Evolutionary conservation across 2,888 invertebrate species (phyloP), one percentile per base, ranked within the genome.

Genomic region (Meloe dianella): DNA sequence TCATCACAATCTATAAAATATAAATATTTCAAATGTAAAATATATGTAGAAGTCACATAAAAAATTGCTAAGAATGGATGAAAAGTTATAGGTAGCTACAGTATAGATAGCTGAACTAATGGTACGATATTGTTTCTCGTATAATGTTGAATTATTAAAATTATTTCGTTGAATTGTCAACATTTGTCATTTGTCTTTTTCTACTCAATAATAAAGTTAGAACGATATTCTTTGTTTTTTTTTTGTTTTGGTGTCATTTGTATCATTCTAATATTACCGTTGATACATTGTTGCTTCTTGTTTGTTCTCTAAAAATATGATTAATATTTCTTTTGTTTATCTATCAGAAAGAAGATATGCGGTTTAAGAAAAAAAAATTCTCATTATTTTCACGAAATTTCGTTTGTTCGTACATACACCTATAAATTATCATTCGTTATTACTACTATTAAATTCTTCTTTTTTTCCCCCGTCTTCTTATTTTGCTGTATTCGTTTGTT

Each of bases 51-150:
- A n/a, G n/a, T n/a, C 27, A 27, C 27, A 35, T 5, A 7, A 41
- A 41, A 41, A 41, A 41, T 41, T 41, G 41, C 41, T 6, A n/a
- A 17, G 41, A 0, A 5, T 17, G 17, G 17, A 17, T 41, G 41
- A 41, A 41, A 41, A 41, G 17, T 41, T 41, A 41, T 7, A 41
- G 17, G 7, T n/a, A n/a, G n/a, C n/a, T n/a, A n/a, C n/a, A n/a
- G n/a, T n/a, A n/a, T n/a, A n/a, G n/a, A n/a, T 17, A 41, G n/a
- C 17, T n/a, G 41, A 41, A 41, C 41, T 41, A 41, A 41, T 41
- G 41, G 41, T n/a, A 17, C 7, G n/a, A 1, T 17, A n/a, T 41
- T 41, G n/a, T 41, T 41, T 17, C 27, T 27, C 27, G 27, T 41
- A 17, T 41, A n/a, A 41, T 41, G 41, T 17, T 41, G 41, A 8